Percentiles rank a stretch among this genome's conserved stretches.
phyloP scores from a whole-genome alignment of 2,888 invertebrate species.

The Lycaena phlaeas region DNA sequence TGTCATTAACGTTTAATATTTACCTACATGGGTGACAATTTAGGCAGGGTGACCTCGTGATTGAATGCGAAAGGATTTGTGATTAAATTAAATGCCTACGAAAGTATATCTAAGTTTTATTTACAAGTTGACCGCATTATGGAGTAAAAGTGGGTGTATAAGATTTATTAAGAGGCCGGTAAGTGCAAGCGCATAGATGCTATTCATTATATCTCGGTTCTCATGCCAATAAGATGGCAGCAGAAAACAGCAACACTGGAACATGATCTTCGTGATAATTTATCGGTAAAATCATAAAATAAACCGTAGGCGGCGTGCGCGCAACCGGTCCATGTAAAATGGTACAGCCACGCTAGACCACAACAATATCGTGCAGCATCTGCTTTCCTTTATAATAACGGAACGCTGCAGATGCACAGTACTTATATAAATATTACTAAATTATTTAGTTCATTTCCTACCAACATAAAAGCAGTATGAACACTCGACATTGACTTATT shows the following conservation, averaged over 20 bases:
- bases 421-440: neutral
- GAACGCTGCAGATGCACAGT: conserved; percentile 15
- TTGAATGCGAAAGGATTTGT: conserved; percentile 35
- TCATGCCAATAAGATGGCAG: conserved; percentile 44
- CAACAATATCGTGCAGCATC: conserved; percentile 22
- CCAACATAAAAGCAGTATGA: no score
- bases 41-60: conserved; percentile 46
- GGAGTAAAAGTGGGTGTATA: conserved; percentile 1
- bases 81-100: no score
- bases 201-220: conserved; percentile 29
- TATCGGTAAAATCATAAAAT: conserved; percentile 47
- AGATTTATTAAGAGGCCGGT: neutral
- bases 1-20: conserved; percentile 33
- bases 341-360: conserved; percentile 28
- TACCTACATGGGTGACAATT: conserved; percentile 32
- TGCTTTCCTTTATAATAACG: conserved; percentile 27
- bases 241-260: conserved; percentile 45
- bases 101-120: neutral
- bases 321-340: conserved; percentile 37
- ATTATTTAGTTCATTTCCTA: neutral
- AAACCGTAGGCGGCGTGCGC: conserved; percentile 45
- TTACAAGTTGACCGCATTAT: neutral
- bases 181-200: conserved; percentile 13
- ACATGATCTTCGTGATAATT: conserved; percentile 66
- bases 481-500: no score